Evolutionary conservation across 2,888 invertebrate species (phyloP).

Genomic region (Eupsilia transversa): DNA sequence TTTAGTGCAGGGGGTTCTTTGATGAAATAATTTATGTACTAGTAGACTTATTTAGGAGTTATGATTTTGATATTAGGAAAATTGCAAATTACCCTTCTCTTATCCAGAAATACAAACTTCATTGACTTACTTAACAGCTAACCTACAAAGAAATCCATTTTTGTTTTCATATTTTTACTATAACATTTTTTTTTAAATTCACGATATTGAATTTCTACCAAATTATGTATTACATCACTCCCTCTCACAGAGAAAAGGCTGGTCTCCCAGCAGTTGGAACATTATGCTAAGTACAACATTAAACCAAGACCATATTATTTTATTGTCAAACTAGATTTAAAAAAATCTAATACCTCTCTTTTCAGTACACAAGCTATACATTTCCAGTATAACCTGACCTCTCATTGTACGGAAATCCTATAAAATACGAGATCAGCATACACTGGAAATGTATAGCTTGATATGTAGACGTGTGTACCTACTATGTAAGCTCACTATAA

Average conservation of each 20-base stretch:
- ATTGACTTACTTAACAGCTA: not conserved
- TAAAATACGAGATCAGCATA: too few species aligned
- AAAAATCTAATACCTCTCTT: too few species aligned
- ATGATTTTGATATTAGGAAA: not conserved
- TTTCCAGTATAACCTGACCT: too few species aligned
- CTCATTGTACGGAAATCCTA: too few species aligned
- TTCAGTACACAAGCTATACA: too few species aligned
- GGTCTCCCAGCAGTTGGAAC: too few species aligned
- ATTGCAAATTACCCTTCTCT: not conserved
- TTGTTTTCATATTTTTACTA: not conserved
- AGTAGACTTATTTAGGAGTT: not conserved
- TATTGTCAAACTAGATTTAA: accelerated
- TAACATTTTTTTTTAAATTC: too few species aligned
- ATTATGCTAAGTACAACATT: too few species aligned
- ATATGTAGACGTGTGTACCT: too few species aligned
- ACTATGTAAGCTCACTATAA: not conserved
- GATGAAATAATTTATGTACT: not conserved
- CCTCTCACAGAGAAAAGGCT: too few species aligned
- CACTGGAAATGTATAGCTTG: too few species aligned
- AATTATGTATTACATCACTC: not conserved
- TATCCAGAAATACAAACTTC: not conserved
- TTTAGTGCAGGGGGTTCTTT: not conserved
- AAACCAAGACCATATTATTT: not conserved
- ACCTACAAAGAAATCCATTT: not conserved
- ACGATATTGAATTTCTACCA: not conserved